These are phyloP conservation scores for Cyprinodon brontotheroides DNA, from an alignment of 2,113 vertebrate genomes.

Conservation along the genomic window DNA sequence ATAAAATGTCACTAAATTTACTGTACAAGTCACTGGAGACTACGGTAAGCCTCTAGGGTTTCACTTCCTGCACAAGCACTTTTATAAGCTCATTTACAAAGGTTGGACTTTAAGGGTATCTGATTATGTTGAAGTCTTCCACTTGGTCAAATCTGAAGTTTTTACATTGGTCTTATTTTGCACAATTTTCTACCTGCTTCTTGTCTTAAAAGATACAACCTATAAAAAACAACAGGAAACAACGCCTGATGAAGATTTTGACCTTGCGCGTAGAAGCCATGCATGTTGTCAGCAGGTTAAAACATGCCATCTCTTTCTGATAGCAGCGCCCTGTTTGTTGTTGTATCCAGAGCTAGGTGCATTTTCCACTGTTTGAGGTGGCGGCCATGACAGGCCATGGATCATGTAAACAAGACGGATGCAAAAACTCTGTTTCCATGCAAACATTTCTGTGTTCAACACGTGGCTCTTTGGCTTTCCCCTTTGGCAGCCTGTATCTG, in stretches of 20 bases:
- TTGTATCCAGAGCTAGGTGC: neutral
- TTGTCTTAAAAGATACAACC: neutral
- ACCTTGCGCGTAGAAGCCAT: slow-evolving; percentile 2
- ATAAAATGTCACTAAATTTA: slow-evolving; percentile 7
- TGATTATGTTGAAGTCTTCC: slow-evolving; percentile 10
- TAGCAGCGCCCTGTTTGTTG: neutral
- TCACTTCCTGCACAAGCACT: slow-evolving; percentile 34
- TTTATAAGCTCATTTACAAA: slow-evolving; percentile 24
- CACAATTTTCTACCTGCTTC: neutral
- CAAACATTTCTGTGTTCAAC: slow-evolving; percentile 33
- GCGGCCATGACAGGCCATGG: slow-evolving; percentile 1
- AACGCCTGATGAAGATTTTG: slow-evolving; percentile 4
- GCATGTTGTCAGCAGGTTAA: slow-evolving; percentile 25
- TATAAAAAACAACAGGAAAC: neutral
- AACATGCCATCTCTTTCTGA: neutral
- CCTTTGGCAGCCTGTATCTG: slow-evolving; percentile 8
- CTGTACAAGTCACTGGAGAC: slow-evolving; percentile 35
- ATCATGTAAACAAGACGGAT: slow-evolving; percentile 32
- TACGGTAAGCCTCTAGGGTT: slow-evolving; percentile 24
- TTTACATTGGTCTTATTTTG: neutral
- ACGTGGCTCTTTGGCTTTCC: slow-evolving; percentile 10
- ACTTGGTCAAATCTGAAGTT: neutral
- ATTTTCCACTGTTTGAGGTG: neutral
- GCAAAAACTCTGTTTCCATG: slow-evolving; percentile 42
- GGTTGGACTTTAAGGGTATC: slow-evolving; percentile 17